phyloP scores from a whole-genome alignment of 2,888 invertebrate species.

The Monoplex corrugatus region DNA sequence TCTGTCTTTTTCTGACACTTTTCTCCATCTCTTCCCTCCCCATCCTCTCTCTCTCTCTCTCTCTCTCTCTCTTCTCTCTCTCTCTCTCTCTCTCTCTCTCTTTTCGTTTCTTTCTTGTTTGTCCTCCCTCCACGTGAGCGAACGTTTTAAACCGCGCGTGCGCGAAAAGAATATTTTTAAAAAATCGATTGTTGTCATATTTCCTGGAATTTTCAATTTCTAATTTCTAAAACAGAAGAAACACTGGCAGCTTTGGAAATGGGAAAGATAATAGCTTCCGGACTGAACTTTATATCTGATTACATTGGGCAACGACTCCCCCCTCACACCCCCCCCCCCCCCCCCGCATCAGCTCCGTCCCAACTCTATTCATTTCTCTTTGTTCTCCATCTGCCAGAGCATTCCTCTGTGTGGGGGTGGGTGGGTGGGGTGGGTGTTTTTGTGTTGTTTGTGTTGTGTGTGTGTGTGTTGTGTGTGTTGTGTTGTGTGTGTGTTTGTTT shows the following conservation, averaged over 20 bases:
- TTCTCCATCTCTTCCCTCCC: not conserved
- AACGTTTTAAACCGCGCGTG: too few species aligned
- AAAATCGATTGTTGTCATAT: conserved; percentile 11
- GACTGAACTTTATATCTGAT: not conserved
- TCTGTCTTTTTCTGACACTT: not conserved
- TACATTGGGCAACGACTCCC: not conserved
- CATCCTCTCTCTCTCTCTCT: conserved; percentile 23
- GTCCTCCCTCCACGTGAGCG: too few species aligned
- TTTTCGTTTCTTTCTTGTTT: too few species aligned
- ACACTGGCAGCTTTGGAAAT: conserved; percentile 15
- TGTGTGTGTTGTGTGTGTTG: too few species aligned
- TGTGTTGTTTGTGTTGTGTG: too few species aligned
- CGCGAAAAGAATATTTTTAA: too few species aligned
- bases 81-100: not conserved
- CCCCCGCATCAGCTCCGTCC: too few species aligned
- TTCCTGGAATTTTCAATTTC: conserved; percentile 27
- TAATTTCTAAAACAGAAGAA: not conserved
- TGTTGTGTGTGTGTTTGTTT: too few species aligned
- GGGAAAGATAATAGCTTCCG: conserved; percentile 25
- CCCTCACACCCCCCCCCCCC: not conserved
- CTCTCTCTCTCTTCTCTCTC: not conserved
- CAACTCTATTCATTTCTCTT: not conserved
- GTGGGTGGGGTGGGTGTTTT: too few species aligned
- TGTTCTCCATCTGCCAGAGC: not conserved
- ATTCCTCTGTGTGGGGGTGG: too few species aligned